phyloP scores from a whole-genome alignment of 92 coral and sea anemone species.

The Pocillopora meandrina region DNA sequence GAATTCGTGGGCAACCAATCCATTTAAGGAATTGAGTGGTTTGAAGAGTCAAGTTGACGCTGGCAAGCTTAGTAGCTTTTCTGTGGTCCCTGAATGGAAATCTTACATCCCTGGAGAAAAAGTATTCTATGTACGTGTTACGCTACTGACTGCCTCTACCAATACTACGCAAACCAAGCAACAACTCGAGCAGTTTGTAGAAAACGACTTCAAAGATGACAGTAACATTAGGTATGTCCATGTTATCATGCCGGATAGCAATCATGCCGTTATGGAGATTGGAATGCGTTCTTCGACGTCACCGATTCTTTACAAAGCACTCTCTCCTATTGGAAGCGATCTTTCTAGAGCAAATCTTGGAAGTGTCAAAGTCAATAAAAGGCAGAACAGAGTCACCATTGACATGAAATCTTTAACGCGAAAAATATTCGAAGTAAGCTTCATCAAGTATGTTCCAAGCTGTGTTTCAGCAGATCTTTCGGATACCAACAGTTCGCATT shows the following conservation, averaged over 20 bases:
- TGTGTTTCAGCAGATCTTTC: background rate
- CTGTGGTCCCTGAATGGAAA: conserved; percentile 31
- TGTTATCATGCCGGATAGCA: background rate
- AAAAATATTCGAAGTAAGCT: conserved; percentile 26
- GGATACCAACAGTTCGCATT: background rate
- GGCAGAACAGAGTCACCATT: background rate
- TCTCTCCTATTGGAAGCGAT: conserved; percentile 22
- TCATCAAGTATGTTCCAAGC: conserved; percentile 7
- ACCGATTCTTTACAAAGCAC: conserved; percentile 22
- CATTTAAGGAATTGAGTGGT: conserved; percentile 3
- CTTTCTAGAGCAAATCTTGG: conserved; percentile 11
- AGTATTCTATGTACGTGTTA: background rate
- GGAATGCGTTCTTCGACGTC: conserved; percentile 38
- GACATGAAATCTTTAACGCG: conserved; percentile 27
- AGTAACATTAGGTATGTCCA: conserved; percentile 4
- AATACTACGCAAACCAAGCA: background rate
- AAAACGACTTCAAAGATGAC: conserved; percentile 6
- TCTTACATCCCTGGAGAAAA: conserved; percentile 35
- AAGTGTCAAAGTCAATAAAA: conserved; percentile 9
- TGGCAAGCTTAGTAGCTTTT: conserved; percentile 26
- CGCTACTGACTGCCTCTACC: background rate
- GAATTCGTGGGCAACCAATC: conserved; percentile 7
- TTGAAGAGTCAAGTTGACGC: conserved; percentile 25
- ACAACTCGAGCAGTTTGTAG: background rate
- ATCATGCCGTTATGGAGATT: conserved; percentile 23